Evolutionary conservation across 2,113 vertebrate genomes (phyloP), one percentile per base, ranked within the genome.

Genomic region (Felis chaus): DNA sequence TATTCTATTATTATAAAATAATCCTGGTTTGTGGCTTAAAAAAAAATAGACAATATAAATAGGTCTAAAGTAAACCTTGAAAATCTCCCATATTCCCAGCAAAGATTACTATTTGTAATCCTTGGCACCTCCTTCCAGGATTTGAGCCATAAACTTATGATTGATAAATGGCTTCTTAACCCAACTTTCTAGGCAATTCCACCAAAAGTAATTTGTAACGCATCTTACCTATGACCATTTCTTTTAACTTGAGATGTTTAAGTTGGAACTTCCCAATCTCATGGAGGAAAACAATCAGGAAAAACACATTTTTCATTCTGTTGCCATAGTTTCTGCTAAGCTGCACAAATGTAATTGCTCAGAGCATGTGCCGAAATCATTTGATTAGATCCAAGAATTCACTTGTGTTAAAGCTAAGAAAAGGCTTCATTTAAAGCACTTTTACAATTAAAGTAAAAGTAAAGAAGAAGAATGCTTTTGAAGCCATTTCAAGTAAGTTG

Each of bases 261-360:
- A 93, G 57, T 95, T 90, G 63, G 61, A 98, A 97, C 71, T 73
- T 89, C 53, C 48, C 71, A 96, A 45, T 91, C 85, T 89, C 29
- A 23, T 1, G 14, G n/a, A 93, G 39, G 68, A 95, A 97, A 97
- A 97, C 65, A 95, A 96, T 91, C 80, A 81, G 74, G 92, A 85
- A 89, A 90, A 97, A 68, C 66, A 85, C 81, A 93, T 89, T 96
- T 94, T 94, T 89, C 48, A 91, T 88, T 87, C 81, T 93, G 96
- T 95, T 96, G 79, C 92, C 94, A 97, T 96, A 96, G 86, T 98
- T 96, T 97, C 97, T 93, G 86, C 89, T 86, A 93, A 96, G 53
- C 85, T 84, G 76, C 76, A 97, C 79, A 92, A 84, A 93, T 96
- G 79, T 74, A 96, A 96, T 16, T 94, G 88, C 68, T 84, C 31